These are phyloP conservation scores for Tortrix viridana DNA, from an alignment of 2,888 invertebrate genomes.

Conservation along the genomic window DNA sequence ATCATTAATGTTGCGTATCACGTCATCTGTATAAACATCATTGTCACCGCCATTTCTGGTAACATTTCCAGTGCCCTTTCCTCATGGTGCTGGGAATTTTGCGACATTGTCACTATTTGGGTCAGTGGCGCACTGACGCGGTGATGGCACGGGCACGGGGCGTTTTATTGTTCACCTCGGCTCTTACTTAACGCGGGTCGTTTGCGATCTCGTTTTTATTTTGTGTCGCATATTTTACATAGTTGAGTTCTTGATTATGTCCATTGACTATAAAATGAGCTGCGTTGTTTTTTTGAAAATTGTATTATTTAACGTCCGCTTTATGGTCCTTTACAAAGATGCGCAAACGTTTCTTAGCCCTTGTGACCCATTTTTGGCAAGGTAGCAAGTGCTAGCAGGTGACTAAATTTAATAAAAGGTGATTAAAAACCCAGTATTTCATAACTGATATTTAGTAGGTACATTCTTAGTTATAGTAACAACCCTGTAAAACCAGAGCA, in stretches of 20 bases:
- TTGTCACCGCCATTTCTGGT: not conserved
- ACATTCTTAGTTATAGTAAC: too few relatives aligned
- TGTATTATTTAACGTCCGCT: not conserved
- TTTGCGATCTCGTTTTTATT: constrained; percentile 32
- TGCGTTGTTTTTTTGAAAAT: not conserved
- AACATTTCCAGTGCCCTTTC: constrained; percentile 5
- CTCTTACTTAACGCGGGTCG: constrained; percentile 54
- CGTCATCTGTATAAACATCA: too few relatives aligned
- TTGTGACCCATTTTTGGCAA: too few relatives aligned
- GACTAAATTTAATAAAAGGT: too few relatives aligned
- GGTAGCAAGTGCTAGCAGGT: too few relatives aligned
- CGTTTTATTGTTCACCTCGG: constrained; percentile 65
- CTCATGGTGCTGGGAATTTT: constrained; percentile 20
- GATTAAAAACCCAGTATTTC: too few relatives aligned
- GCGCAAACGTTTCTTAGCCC: too few relatives aligned
- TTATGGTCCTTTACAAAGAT: too few relatives aligned
- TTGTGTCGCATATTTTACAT: not conserved
- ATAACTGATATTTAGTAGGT: too few relatives aligned
- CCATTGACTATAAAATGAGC: not conserved
- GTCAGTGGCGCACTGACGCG: constrained; percentile 70
- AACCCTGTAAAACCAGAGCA: too few relatives aligned
- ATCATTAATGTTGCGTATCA: too few relatives aligned
- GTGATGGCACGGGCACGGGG: constrained; percentile 59
- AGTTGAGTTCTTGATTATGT: not conserved
- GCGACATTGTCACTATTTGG: constrained; percentile 71